Evolutionary conservation across 2,888 invertebrate genomes (phyloP), one percentile per base, ranked within the genome.

Genomic region (Ochropacha duplaris): DNA sequence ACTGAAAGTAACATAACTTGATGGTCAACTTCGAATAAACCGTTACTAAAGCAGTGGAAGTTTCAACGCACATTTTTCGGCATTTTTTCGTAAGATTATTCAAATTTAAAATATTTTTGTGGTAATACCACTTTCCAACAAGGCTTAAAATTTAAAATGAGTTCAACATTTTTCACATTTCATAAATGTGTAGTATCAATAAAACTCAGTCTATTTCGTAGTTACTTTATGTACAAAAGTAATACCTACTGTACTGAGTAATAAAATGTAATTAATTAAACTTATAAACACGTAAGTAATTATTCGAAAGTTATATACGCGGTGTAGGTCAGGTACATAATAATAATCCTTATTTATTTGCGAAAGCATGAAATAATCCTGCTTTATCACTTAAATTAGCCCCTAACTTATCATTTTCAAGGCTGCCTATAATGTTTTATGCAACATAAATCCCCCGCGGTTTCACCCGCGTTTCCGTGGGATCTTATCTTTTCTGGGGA

Each of bases 1-100:
- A 52, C 31, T 19, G 52, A 19, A 28, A 51, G 28, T 31, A 52
- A 52, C 28, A 34, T 52, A 22, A 34, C 52, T 31, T 16, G 51
- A 52, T 19, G 22, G 19, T 22, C 34, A 52, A 34, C 31, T 31
- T 12, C 11, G 19, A 19, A 16, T 5, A 34, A 34, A 31, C 52
- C 31, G 52, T 52, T 31, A 51, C n/a, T n/a, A 39, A 39, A 39
- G 16, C 39, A 39, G 39, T 28, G 9, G 28, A 28, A 28, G 28
- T 9, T 28, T 28, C 2, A 28, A 31, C 28, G 51, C 9, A 51
- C n/a, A 31, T 19, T 19, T 31, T 31, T 11, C 16, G n/a, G n/a
- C n/a, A 52, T 31, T 12, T 52, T 52, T 22, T 52, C 16, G n/a
- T 31, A n/a, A 51, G 51, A 51, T 26, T 51, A 51, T 51, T 51